Conservation (phyloP, 2,888 invertebrate genomes). For the Sinohyriopsis cumingii region DNA sequence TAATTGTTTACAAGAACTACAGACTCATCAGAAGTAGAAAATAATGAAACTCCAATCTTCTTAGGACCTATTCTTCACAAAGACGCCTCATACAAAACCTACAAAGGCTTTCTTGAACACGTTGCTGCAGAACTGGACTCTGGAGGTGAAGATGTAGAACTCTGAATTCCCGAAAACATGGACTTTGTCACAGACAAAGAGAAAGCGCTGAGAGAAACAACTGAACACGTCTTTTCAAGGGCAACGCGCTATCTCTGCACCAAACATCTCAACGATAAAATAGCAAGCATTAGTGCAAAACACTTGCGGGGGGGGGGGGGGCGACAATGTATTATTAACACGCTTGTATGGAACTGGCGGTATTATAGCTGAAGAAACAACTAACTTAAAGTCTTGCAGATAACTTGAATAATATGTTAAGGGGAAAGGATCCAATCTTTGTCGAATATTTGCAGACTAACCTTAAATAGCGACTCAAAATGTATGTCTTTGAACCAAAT, state of each 20-base stretch:
- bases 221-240: neutral
- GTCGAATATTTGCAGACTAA: neutral
- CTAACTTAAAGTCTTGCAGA: no score
- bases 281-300: neutral
- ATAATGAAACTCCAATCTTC: constrained; percentile 13
- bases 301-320: neutral
- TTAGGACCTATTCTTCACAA: constrained; percentile 17
- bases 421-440: neutral
- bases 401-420: neutral
- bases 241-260: neutral
- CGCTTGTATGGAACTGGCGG: no score
- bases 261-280: neutral
- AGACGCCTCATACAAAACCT: neutral
- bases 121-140: neutral
- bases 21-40: constrained; percentile 10
- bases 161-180: neutral
- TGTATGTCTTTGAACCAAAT: neutral
- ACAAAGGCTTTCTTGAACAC: neutral
- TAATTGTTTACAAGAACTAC: constrained; percentile 22
- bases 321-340: no score
- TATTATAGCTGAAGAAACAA: no score
- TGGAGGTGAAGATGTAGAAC: neutral
- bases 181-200: constrained; percentile 1
- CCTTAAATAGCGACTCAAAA: neutral
- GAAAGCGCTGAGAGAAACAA: neutral